Percentiles rank a stretch among this genome's conserved stretches.
Conservation (phyloP, 2,888 invertebrate species). For the Protonemura montana region DNA sequence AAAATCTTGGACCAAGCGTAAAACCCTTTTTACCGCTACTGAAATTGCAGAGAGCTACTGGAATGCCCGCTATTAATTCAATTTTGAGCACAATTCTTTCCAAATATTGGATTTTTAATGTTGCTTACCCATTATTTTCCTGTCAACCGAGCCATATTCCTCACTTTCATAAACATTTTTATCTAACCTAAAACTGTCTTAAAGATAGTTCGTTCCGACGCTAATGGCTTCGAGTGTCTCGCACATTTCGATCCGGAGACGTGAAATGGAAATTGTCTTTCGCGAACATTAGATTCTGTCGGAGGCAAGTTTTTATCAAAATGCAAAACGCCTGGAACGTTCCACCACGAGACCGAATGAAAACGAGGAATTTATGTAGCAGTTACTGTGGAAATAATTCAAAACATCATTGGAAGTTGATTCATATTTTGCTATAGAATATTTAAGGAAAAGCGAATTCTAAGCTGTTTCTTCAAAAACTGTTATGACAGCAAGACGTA, state of each 20-base stretch:
- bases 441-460: not conserved
- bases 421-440: not conserved
- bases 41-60: too few relatives aligned
- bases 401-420: not conserved
- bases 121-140: not conserved
- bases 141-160: not conserved
- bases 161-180: not conserved
- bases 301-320: not conserved
- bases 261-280: not conserved
- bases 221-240: not conserved
- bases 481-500: too few relatives aligned
- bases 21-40: too few relatives aligned
- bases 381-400: not conserved
- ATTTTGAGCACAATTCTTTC: not conserved
- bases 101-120: not conserved
- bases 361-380: not conserved
- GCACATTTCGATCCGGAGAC: not conserved
- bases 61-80: not conserved
- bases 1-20: too few relatives aligned
- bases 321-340: not conserved
- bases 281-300: not conserved
- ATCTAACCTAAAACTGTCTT: not conserved
- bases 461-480: not conserved
- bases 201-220: not conserved
- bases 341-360: not conserved